Conservation (phyloP, 2,113 vertebrate genomes). For the Pseudopipra pipra region DNA sequence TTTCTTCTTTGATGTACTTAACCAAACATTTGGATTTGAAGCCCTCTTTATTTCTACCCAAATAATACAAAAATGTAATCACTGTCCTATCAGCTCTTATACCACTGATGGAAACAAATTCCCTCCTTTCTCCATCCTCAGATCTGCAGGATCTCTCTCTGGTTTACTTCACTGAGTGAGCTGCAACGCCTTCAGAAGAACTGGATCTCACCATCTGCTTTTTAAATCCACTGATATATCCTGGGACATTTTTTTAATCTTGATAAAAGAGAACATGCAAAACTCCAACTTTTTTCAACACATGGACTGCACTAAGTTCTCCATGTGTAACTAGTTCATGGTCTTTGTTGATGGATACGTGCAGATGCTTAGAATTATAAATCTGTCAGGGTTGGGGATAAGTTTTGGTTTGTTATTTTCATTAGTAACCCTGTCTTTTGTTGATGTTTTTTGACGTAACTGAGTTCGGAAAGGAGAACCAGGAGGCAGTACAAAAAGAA, state of each 20-base stretch:
- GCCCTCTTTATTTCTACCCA: not conserved
- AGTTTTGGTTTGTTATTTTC: not conserved
- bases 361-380: not conserved
- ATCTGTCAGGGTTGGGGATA: not conserved
- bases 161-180: not conserved
- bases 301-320: not conserved
- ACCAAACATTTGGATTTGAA: not conserved
- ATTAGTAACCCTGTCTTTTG: not conserved
- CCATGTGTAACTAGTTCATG: fast-evolving
- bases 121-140: not conserved
- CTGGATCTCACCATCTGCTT: not conserved
- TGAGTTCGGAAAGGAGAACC: not conserved
- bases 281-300: not conserved
- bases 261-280: not conserved
- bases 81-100: fast-evolving
- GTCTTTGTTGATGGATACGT: fast-evolving
- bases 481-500: not conserved
- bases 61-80: not conserved
- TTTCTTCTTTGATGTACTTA: not conserved
- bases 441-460: not conserved
- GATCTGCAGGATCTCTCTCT: not conserved
- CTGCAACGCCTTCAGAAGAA: not conserved
- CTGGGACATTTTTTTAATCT: not conserved
- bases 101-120: not conserved
- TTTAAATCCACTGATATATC: not conserved